A percentile compares a stretch with the other conserved stretches of the same genome.
These are phyloP conservation scores for Microplitis deprimator DNA, from an alignment of 2,888 invertebrate species.

Conservation along the genomic window DNA sequence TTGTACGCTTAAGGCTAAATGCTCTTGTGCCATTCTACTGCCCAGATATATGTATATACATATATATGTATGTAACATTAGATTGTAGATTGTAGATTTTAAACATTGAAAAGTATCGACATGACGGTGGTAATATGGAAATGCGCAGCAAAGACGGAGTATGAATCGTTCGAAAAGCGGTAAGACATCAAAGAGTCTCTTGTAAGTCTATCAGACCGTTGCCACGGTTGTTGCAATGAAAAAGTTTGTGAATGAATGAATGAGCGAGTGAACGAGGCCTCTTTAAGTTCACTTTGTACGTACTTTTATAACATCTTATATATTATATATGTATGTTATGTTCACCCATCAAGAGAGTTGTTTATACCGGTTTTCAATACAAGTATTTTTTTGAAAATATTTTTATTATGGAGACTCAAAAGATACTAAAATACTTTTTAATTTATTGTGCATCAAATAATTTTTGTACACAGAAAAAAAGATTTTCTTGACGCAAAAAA, in stretches of 20 bases:
- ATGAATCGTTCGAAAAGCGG: neutral
- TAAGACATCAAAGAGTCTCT: slow-evolving; percentile 38
- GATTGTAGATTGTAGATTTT: neutral
- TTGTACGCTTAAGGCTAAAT: slow-evolving; percentile 29
- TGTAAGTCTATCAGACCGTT: slow-evolving; percentile 56
- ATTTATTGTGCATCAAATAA: too few species aligned
- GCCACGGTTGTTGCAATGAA: slow-evolving; percentile 38
- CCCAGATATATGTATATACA: slow-evolving; percentile 5
- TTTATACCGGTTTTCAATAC: too few species aligned
- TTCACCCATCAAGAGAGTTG: too few species aligned
- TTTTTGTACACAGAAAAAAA: too few species aligned
- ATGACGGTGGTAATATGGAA: slow-evolving; percentile 15
- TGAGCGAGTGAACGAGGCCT: slow-evolving; percentile 30
- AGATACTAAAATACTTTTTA: too few species aligned
- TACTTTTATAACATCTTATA: too few species aligned
- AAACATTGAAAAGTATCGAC: slow-evolving; percentile 31
- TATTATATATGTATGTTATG: neutral
- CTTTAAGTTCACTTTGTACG: slow-evolving; percentile 30
- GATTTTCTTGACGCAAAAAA: too few species aligned
- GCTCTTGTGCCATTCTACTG: slow-evolving; percentile 27
- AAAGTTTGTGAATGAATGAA: neutral
- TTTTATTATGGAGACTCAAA: too few species aligned
- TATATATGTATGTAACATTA: neutral
- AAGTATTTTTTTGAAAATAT: too few species aligned
- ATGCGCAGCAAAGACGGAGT: slow-evolving; percentile 35